Evolutionary conservation across 2,888 invertebrate species (phyloP), one percentile per base, ranked within the genome.

Genomic region (Ferdinandea cuprea): DNA sequence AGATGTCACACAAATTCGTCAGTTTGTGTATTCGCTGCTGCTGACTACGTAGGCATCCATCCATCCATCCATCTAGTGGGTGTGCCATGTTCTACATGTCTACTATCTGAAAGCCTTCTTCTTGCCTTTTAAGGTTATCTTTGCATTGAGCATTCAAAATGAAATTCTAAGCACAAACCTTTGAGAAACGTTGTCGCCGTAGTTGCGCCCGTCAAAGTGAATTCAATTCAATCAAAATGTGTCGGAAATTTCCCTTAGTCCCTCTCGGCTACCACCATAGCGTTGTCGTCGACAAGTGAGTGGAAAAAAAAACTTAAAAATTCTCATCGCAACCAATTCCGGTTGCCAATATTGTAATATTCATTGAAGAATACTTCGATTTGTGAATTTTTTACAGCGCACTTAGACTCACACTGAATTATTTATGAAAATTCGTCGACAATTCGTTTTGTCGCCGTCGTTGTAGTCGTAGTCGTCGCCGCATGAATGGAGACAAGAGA

Each of bases 391-490:
- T 42, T 5, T 42, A 54, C 46, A 65, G 59, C 63, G 58, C 61
- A 63, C 32, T 73, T 48, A 52, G 63, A 46, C 74, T 74, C 68
- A 80, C 80, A 58, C 80, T 80, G 80, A 81, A 76, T 81, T 65
- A 81, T 76, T 81, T 69, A 81, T 81, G 80, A 76, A 56, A 40
- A 25, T 74, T 71, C 50, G 35, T 9, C 52, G 61, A 46, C 44
- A n/a, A n/a, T n/a, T n/a, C n/a, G n/a, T n/a, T n/a, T n/a, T n/a
- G n/a, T n/a, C n/a, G n/a, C n/a, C n/a, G n/a, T 68, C 54, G 46
- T 3, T 40, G 71, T 17, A 25, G 25, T 15, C 11, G 50, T 15
- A 30, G 68, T 44, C 13, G 61, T 15, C 37, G 54, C 25, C 65
- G 44, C 56, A 52, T 65, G 80, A 80, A 73, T 73, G 56, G 48